Evolutionary conservation across 1,140 invertebrate species (phyloP).

Genomic region (Nasonia giraulti): DNA sequence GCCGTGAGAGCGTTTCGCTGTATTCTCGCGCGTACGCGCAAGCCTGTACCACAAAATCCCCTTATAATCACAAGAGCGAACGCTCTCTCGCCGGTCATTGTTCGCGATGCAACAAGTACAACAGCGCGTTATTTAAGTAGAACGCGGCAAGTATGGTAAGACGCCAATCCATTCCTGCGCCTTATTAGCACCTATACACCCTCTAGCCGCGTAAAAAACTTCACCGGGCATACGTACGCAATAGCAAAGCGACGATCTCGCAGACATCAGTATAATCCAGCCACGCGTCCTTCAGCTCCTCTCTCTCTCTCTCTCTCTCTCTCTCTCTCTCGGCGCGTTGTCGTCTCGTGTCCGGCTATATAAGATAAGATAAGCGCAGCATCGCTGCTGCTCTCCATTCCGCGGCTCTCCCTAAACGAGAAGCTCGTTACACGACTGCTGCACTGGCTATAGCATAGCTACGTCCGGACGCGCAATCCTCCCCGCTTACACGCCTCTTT

Average conservation of each 20-base stretch:
- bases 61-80: not conserved
- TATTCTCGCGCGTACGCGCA: not conserved
- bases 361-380: conserved; percentile 27
- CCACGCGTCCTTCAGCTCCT: not conserved
- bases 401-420: conserved; percentile 30
- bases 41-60: not conserved
- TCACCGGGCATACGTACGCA: not conserved
- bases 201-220: too few relatives aligned
- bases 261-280: not conserved
- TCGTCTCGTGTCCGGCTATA: conserved; percentile 16
- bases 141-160: too few relatives aligned
- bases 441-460: not conserved
- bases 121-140: too few relatives aligned
- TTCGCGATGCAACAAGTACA: not conserved
- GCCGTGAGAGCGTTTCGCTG: not conserved
- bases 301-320: not conserved
- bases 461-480: conserved; percentile 14
- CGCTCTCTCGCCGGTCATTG: too few relatives aligned
- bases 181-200: too few relatives aligned
- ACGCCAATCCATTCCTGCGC: too few relatives aligned
- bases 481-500: not conserved
- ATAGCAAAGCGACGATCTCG: not conserved
- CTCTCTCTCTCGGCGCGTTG: not conserved
- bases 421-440: conserved; percentile 20
- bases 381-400: not conserved